Evolutionary conservation across 1,140 invertebrate genomes (phyloP).

Genomic region (Coptotermes formosanus): DNA sequence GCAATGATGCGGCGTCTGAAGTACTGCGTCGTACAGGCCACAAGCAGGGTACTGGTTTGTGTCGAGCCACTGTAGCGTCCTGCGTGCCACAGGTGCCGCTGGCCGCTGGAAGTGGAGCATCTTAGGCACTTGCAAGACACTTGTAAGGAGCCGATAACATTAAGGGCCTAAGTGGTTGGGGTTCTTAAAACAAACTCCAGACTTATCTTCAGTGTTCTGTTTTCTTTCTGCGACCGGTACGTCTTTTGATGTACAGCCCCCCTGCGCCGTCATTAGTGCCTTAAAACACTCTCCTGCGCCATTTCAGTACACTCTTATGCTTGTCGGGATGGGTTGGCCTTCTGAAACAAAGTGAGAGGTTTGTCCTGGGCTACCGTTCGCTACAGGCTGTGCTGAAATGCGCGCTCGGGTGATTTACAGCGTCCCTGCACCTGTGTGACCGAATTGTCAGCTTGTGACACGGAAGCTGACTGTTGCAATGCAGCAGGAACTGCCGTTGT

Average conservation of each 20-base stretch:
- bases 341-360: not conserved
- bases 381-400: too few species aligned
- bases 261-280: not conserved
- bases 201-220: not conserved
- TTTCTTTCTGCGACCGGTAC: not conserved
- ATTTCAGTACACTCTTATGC: not conserved
- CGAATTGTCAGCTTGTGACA: too few species aligned
- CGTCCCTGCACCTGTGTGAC: too few species aligned
- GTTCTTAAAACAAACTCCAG: not conserved
- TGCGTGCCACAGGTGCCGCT: not conserved
- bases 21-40: too few species aligned
- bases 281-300: not conserved
- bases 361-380: too few species aligned
- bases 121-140: not conserved
- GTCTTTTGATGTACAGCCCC: not conserved
- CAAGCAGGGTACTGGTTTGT: not conserved
- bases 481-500: too few species aligned
- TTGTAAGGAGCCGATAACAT: slow-evolving; percentile 2
- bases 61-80: not conserved
- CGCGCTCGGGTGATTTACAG: too few species aligned
- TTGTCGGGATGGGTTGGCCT: not conserved
- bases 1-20: too few species aligned
- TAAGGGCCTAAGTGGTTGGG: not conserved
- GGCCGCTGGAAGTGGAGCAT: slow-evolving; percentile 1
- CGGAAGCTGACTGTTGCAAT: too few species aligned